Conservation (phyloP, 1,140 invertebrate species). For the Drosophila carrolli region DNA sequence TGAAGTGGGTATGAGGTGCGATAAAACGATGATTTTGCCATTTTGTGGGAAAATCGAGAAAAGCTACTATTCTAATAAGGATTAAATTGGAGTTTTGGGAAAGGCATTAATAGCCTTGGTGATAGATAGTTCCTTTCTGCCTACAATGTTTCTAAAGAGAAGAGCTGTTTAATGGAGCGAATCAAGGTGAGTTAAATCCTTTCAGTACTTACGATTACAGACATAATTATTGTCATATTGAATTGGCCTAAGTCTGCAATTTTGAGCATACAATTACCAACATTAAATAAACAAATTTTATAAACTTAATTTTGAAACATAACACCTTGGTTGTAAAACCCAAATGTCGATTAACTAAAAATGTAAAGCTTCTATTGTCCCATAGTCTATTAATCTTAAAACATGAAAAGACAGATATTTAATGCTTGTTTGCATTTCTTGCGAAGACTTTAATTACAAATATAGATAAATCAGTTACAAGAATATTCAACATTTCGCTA, state of each 20-base stretch:
- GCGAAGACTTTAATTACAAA: conserved; percentile 52
- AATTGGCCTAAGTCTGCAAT: too few relatives aligned
- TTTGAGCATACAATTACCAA: too few relatives aligned
- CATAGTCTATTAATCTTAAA: not conserved
- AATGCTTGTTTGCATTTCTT: conserved; percentile 69
- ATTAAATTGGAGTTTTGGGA: not conserved
- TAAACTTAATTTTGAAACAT: too few relatives aligned
- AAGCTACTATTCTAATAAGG: conserved; percentile 30
- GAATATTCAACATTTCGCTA: conserved; percentile 26
- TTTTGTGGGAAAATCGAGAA: conserved; percentile 8
- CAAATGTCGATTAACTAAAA: too few relatives aligned
- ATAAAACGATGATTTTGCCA: conserved; percentile 25
- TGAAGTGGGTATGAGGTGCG: not conserved
- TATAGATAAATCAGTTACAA: conserved; percentile 25
- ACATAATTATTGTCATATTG: too few relatives aligned
- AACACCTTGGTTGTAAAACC: too few relatives aligned
- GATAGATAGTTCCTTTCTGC: not conserved
- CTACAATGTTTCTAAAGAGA: not conserved
- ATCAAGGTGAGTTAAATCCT: not conserved
- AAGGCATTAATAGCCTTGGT: not conserved
- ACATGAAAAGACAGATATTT: not conserved
- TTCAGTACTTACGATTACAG: too few relatives aligned
- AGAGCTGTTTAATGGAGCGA: not conserved
- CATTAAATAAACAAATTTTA: too few relatives aligned
- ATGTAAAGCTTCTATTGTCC: too few relatives aligned